Base-by-base conservation (phyloP, 2,888 invertebrate genomes). In the Cantharis rufa region DNA sequence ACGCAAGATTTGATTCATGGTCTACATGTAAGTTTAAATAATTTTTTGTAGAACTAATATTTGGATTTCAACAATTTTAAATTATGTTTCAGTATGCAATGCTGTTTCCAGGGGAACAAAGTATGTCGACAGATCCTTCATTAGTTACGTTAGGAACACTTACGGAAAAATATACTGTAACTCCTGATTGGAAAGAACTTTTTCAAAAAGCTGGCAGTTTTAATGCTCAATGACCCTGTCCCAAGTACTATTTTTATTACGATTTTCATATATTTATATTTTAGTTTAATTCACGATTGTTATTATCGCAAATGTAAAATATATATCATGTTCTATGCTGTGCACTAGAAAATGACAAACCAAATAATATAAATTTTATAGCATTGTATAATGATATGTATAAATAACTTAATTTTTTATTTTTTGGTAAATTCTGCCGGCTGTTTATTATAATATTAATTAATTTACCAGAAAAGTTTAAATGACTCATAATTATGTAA, bases 81-180 rank as follows among this genome's bases (percentile, higher is more conserved):
- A 28, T 13, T 73, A 24, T 68, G 7, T 62, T 70, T 77, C 80
- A 82, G 82, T 76, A 79, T 48, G 70, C 81, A n/a, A 79, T 82
- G 72, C 71, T 78, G 48, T 74, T 81, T 63, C 78, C 82, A 63
- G 80, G 77, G 28, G 71, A 77, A 63, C 69, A 80, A 75, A 78
- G 81, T 74, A 77, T 79, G 63, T 75, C 80, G n/a, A 72, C 77
- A 13, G 77, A 80, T 62, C 80, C 81, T 7, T 79, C 78, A 48
- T 80, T 84, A 70, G 81, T 83, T 10, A 82, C 82, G 68, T 75
- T 87, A 76, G 87, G 86, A 18, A 78, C 81, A 71, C 78, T 86
- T 70, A 75, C 84, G 73, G 84, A 85, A 75, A 83, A 84, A 75
- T 86, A 83, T 70, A 80, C 83, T 24, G 74, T 87, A 24, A 82